These are phyloP conservation scores for Andrena cerasifolii DNA, from an alignment of 1,140 invertebrate genomes.

Conservation along the genomic window DNA sequence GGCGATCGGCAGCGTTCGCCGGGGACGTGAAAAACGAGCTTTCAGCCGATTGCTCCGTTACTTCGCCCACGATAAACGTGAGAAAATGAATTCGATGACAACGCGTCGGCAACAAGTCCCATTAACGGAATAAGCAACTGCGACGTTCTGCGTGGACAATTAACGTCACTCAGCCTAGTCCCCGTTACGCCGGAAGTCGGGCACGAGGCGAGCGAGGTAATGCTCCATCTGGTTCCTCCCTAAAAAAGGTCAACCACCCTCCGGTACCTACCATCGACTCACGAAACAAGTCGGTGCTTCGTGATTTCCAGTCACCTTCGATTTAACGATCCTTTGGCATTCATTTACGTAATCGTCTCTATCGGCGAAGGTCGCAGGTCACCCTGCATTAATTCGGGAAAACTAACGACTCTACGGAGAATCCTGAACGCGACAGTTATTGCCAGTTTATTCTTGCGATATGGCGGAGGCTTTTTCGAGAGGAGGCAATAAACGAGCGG, in stretches of 20 bases:
- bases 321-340: no score
- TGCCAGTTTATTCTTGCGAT: conserved; percentile 29
- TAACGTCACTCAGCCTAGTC: conserved; percentile 3
- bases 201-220: conserved; percentile 1
- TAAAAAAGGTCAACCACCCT: neutral
- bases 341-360: conserved; percentile 22
- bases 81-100: neutral
- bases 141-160: neutral
- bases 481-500: neutral
- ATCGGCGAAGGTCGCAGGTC: neutral
- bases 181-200: conserved; percentile 9
- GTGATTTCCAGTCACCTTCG: no score
- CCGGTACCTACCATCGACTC: neutral
- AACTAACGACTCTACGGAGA: conserved; percentile 22
- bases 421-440: conserved; percentile 23
- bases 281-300: neutral
- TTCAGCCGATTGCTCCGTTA: neutral
- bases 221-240: neutral
- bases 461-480: neutral
- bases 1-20: neutral
- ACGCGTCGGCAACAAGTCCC: neutral
- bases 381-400: conserved; percentile 6
- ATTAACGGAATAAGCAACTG: conserved; percentile 33
- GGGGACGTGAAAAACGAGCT: neutral
- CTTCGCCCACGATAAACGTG: conserved; percentile 12